Conservation (phyloP, 2,888 invertebrate species). For the Amphimallon solstitiale region DNA sequence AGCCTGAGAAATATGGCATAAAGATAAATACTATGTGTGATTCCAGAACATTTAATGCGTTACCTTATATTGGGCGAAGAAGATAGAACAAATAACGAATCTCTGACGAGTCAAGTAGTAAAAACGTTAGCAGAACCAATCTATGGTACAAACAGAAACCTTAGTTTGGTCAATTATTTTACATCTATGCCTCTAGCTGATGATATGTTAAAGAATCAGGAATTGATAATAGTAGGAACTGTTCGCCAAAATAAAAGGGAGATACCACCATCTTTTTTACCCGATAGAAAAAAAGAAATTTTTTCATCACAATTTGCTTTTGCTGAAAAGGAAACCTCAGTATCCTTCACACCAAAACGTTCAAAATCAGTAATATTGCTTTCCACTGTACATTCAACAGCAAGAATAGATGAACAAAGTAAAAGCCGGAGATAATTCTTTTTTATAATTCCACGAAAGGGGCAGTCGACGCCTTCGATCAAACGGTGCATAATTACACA, state of each 20-base stretch:
- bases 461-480: too few relatives aligned
- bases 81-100: constrained; percentile 16
- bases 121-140: constrained; percentile 40
- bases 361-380: constrained; percentile 8
- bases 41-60: constrained; percentile 38
- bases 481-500: too few relatives aligned
- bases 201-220: constrained; percentile 27
- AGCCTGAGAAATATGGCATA: constrained; percentile 42
- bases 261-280: constrained; percentile 34
- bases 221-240: constrained; percentile 38
- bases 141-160: constrained; percentile 40
- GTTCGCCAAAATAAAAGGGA: constrained; percentile 41
- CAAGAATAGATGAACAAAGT: constrained; percentile 6
- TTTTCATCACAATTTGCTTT: too few relatives aligned
- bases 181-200: constrained; percentile 35
- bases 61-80: constrained; percentile 42
- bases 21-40: constrained; percentile 41
- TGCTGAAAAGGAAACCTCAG: constrained; percentile 1
- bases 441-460: constrained; percentile 1
- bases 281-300: too few relatives aligned
- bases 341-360: constrained; percentile 5
- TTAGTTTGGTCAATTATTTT: constrained; percentile 43
- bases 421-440: constrained; percentile 12
- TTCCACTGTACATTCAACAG: too few relatives aligned
- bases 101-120: constrained; percentile 24